Conservation (phyloP, 2,888 invertebrate species). For the Cephalotes varians region DNA sequence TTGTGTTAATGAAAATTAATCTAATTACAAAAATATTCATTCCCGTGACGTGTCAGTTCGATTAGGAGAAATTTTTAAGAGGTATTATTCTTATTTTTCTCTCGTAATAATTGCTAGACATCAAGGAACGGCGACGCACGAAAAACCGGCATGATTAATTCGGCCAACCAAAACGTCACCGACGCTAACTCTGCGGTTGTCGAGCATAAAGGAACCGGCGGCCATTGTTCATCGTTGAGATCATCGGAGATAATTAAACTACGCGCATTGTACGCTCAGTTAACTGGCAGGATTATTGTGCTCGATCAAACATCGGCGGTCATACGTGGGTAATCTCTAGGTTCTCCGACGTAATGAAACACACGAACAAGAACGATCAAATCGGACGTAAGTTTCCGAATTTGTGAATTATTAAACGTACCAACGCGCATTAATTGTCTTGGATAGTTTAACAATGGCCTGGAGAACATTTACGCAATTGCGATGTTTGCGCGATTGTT, state of each 20-base stretch:
- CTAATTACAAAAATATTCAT: neutral
- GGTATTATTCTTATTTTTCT: neutral
- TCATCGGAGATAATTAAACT: slow-evolving; percentile 55
- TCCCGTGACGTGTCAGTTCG: neutral
- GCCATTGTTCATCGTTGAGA: slow-evolving; percentile 46
- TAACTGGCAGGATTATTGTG: slow-evolving; percentile 56
- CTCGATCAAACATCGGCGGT: slow-evolving; percentile 42
- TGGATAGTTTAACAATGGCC: neutral
- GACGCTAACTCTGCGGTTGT: slow-evolving; percentile 34
- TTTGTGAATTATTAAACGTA: slow-evolving; percentile 1
- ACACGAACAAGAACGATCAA: neutral
- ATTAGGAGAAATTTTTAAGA: neutral
- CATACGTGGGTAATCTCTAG: slow-evolving; percentile 36
- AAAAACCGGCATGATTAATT: neutral
- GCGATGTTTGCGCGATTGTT: neutral
- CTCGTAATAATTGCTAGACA: neutral
- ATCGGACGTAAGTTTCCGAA: neutral
- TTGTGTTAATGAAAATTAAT: neutral
- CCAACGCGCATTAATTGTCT: neutral
- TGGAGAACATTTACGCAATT: neutral
- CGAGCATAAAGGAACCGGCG: slow-evolving; percentile 37
- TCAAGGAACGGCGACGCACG: neutral
- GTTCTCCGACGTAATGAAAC: neutral
- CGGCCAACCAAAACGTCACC: slow-evolving; percentile 17
- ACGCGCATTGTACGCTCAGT: slow-evolving; percentile 52